Evolutionary conservation across 2,797 vertebrate species (phyloP), one percentile per base, ranked within the genome.

Genomic region (Halcyon leucocephala): DNA sequence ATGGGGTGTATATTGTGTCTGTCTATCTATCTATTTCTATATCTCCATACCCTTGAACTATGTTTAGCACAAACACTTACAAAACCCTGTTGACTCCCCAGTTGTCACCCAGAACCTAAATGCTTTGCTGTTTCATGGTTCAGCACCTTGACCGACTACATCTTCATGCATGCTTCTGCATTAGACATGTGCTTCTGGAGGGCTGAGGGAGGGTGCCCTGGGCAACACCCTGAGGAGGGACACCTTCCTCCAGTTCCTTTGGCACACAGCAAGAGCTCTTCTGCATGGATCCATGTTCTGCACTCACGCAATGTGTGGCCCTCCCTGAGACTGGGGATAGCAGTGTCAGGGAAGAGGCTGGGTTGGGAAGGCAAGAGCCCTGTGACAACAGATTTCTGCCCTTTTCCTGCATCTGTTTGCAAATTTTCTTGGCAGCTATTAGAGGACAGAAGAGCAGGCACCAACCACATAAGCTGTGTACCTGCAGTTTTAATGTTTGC

Each of bases 141-240:
- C 37, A 54, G 25, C 54, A 22, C 35, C n/a, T 35, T 39, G 39
- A 81, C 55, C 2, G 2, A 62, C 46, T 28, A 4, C 0, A 1
- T 9, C 44, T 69, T 51, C 52, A 46, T 1, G 1, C 1, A 0
- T 5, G 46, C 14, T 57, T 35, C 52, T 58, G 14, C 24, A 9
- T 41, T 29, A 67, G 35, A 48, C 0, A 1, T 2, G 0, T 18
- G 21, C 37, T 42, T 67, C 14, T 20, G 41, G 24, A 48, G 19
- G 25, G 17, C 33, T 24, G 15, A 21, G 55, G 28, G 41, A 44
- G 65, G 60, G 64, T 44, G 41, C 4, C 37, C 62, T 55, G 52
- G 25, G 19, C 52, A 86, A 2, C 1, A n/a, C 26, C n/a, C 70
- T 42, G 57, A n/a, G 66, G 29, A n/a, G n/a, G 8, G 14, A 41